A percentile compares a stretch with the other conserved stretches of the same genome.
phyloP scores from a whole-genome alignment of 2,888 invertebrate genomes.

The Polydesmus complanatus region DNA sequence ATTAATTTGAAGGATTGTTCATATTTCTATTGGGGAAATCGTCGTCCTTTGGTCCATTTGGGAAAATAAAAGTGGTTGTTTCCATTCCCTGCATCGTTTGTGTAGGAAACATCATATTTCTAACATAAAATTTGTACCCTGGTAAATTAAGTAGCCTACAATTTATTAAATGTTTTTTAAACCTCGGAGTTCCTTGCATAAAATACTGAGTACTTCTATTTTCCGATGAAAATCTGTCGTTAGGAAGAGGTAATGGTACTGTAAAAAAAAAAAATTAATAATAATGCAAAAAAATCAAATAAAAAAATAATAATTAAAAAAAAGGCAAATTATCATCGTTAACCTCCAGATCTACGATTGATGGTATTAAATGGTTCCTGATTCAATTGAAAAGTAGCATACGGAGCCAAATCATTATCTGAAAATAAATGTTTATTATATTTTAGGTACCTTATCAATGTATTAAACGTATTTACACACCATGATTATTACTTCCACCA shows the following conservation, averaged over 20 bases:
- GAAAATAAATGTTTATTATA: neutral
- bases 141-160: no score
- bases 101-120: neutral
- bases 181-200: neutral
- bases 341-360: neutral
- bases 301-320: neutral
- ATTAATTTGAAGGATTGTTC: no score
- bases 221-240: neutral
- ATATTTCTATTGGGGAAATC: neutral
- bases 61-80: neutral
- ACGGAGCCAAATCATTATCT: slow-evolving; percentile 11
- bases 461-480: neutral
- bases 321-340: no score
- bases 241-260: neutral
- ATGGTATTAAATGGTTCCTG: neutral
- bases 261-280: neutral
- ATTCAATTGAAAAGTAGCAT: slow-evolving; percentile 13
- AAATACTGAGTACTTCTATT: neutral
- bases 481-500: neutral
- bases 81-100: neutral
- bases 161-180: no score
- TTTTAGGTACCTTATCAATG: neutral
- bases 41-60: neutral
- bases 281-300: neutral
- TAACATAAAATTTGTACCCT: neutral